phyloP scores from a whole-genome alignment of 2,888 invertebrate genomes.

The Tenthredo distinguenda region DNA sequence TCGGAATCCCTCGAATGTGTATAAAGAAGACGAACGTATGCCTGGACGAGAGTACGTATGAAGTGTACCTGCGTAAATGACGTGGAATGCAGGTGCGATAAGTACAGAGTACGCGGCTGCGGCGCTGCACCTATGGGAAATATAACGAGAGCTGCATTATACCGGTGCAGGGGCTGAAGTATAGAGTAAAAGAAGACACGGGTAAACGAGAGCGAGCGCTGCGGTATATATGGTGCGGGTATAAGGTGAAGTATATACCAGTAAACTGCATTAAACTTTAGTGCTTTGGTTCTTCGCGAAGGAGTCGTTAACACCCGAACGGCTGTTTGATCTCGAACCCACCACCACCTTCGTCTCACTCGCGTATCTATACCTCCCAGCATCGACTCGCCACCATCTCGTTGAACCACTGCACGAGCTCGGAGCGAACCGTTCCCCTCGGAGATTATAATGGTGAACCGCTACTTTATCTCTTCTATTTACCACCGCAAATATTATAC shows the following conservation, averaged over 20 bases:
- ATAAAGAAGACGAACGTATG: too few species aligned
- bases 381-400: slow-evolving; percentile 52
- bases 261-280: slow-evolving; percentile 60
- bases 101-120: slow-evolving; percentile 2
- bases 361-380: slow-evolving; percentile 38
- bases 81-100: slow-evolving; percentile 29
- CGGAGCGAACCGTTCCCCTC: not conserved
- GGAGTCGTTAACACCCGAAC: slow-evolving; percentile 66
- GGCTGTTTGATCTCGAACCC: slow-evolving; percentile 64
- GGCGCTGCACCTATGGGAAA: not conserved
- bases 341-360: slow-evolving; percentile 57
- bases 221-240: not conserved
- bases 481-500: slow-evolving; percentile 1
- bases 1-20: too few species aligned
- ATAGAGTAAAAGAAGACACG: not conserved
- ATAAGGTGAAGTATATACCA: slow-evolving; percentile 40
- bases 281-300: slow-evolving; percentile 58
- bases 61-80: not conserved
- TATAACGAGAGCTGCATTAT: not conserved
- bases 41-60: too few species aligned
- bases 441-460: not conserved
- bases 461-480: slow-evolving; percentile 1
- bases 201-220: slow-evolving; percentile 15
- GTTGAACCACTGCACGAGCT: not conserved
- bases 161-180: not conserved